Base-by-base conservation (phyloP, 2,113 vertebrate species). In the Proteles cristata region DNA sequence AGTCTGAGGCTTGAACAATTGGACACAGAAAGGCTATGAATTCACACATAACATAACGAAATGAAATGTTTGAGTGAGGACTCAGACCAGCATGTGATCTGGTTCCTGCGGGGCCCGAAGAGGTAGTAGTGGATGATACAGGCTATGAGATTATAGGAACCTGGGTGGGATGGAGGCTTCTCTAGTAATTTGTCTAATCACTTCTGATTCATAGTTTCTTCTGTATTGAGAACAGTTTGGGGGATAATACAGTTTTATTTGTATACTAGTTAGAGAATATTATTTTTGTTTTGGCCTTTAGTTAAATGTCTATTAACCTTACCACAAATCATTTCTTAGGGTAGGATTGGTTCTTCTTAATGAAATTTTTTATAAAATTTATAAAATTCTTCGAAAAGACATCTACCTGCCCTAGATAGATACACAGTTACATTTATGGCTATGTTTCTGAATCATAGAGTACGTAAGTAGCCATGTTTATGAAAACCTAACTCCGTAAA, bases 21-120 rank as follows among this genome's bases (percentile, higher is more conserved):
- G 55, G 88, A 80, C 48, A 95, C 53, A 89, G 95, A 90, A 83
- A 97, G 85, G 63, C n/a, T 50, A 69, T 85, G 85, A 90, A 83
- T 84, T 85, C 73, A 85, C 83, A n/a, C 50, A 86, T 77, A 76
- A 45, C 50, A 61, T 66, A 82, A 92, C 71, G 58, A 93, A 89
- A 71, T 33, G 35, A 71, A 81, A 28, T n/a, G 65, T 53, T 28
- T 43, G 33, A 53, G 43, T 26, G 39, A 93, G 33, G 43, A 66
- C 61, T 80, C 58, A n/a, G 77, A n/a, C 11, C 69, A 73, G 53
- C 96, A 85, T 23, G 26, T 91, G 76, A 48, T 48, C 4, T 8
- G 10, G 63, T 48, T 43, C 81, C 17, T 14, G 11, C 23, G 10
- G 35, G 53, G 4, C 61, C n/a, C 50, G 26, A 26, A 82, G 71